Conservation (phyloP, 2,113 vertebrate species). For the Lophura nycthemera region DNA sequence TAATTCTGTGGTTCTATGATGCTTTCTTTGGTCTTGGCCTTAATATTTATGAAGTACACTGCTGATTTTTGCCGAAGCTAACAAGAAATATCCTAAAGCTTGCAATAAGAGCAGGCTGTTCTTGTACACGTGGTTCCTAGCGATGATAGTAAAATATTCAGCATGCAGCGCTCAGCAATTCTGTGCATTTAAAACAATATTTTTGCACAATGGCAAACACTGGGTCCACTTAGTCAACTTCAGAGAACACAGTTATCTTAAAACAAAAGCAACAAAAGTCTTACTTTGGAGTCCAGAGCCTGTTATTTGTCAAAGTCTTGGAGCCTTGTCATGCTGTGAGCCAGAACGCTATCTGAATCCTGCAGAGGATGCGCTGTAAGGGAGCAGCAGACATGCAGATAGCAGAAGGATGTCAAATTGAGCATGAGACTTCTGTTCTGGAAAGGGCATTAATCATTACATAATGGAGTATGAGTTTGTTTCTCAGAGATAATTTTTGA, state of each 20-base stretch:
- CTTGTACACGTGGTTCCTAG: background rate
- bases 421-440: background rate
- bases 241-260: background rate
- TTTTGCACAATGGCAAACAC: background rate
- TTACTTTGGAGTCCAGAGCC: background rate
- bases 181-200: slow-evolving; percentile 8
- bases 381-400: background rate
- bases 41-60: slow-evolving; percentile 52
- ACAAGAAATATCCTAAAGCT: slow-evolving; percentile 19
- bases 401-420: background rate
- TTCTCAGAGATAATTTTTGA: background rate
- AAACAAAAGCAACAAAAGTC: background rate
- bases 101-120: slow-evolving; percentile 28
- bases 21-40: background rate
- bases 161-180: background rate
- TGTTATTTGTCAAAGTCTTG: background rate
- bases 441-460: background rate
- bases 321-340: background rate
- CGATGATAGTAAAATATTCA: slow-evolving; percentile 29
- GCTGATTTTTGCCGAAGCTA: slow-evolving; percentile 58
- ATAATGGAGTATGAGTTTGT: background rate
- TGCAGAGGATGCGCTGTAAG: background rate
- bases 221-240: background rate
- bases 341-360: background rate
- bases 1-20: slow-evolving; percentile 27